Evolutionary conservation across 35 echinoderm and acorn worm species (phyloP).

Genomic region (Patiria miniata): DNA sequence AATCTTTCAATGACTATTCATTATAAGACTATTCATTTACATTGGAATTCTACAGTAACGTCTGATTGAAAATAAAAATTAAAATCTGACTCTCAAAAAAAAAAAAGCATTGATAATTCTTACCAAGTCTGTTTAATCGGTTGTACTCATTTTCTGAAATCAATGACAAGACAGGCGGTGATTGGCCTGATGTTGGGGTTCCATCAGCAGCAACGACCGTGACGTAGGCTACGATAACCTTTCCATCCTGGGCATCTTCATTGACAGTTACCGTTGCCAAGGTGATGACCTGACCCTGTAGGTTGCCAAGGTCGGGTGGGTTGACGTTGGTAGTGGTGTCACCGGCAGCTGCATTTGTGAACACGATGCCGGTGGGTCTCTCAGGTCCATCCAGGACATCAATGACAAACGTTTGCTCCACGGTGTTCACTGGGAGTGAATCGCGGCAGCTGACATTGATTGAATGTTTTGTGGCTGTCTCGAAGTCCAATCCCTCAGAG

Average conservation of each 20-base stretch:
- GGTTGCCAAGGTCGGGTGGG: neutral
- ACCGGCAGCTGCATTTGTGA: constrained; percentile 28
- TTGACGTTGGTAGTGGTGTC: neutral
- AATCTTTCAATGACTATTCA: no score
- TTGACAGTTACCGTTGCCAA: constrained; percentile 16
- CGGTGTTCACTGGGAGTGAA: constrained; percentile 5
- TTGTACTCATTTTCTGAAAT: constrained; percentile 41
- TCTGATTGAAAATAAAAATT: no score
- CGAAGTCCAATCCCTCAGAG: constrained; percentile 27
- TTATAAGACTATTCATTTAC: no score
- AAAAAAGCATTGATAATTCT: neutral
- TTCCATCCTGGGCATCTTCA: constrained; percentile 17
- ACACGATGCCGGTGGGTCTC: constrained; percentile 33
- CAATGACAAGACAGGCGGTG: neutral
- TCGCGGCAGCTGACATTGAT: constrained; percentile 43
- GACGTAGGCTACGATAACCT: constrained; percentile 30
- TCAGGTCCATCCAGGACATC: constrained; percentile 33
- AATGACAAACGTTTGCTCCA: constrained; percentile 23
- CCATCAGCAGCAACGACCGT: constrained; percentile 37
- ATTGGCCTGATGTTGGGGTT: neutral
- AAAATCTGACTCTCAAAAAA: no score
- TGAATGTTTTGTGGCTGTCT: neutral
- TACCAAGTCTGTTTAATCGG: neutral
- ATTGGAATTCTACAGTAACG: no score
- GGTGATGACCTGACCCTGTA: constrained; percentile 23